A percentile compares a stretch with the other conserved stretches of the same genome.
Evolutionary conservation across 2,797 vertebrate species (phyloP).

Genomic region (Enteromius mattozi): DNA sequence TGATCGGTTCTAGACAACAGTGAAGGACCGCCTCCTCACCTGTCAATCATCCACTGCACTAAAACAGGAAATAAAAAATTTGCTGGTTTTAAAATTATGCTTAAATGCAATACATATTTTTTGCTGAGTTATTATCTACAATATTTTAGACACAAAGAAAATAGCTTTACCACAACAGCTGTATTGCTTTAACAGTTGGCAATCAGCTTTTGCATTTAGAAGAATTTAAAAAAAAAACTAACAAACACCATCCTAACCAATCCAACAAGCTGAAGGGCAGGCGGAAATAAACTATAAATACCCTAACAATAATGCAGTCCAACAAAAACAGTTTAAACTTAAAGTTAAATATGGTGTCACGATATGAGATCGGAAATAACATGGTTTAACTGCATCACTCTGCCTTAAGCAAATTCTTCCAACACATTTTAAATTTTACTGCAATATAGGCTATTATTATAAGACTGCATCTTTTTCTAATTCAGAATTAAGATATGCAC

Average conservation of each 20-base stretch:
- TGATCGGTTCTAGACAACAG: neutral
- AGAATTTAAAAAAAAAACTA: neutral
- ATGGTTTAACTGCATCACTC: neutral
- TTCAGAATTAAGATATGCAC: neutral
- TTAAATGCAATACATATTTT: neutral
- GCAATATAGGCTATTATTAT: neutral
- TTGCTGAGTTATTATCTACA: neutral
- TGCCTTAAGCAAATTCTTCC: neutral
- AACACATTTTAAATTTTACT: neutral
- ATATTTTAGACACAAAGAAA: slow-evolving; percentile 1
- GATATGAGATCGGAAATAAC: neutral
- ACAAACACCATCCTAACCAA: neutral
- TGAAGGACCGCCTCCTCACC: neutral
- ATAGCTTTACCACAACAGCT: neutral
- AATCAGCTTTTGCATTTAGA: neutral
- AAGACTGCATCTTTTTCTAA: too few species aligned
- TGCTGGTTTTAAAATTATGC: neutral
- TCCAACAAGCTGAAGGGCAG: neutral
- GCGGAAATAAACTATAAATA: neutral
- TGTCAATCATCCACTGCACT: neutral
- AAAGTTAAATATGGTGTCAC: neutral
- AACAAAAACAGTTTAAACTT: neutral
- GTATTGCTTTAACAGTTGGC: neutral
- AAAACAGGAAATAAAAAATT: neutral
- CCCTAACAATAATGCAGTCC: neutral